Conservation (phyloP, 2,113 vertebrate species). For the Poeciliopsis turrubarensis region DNA sequence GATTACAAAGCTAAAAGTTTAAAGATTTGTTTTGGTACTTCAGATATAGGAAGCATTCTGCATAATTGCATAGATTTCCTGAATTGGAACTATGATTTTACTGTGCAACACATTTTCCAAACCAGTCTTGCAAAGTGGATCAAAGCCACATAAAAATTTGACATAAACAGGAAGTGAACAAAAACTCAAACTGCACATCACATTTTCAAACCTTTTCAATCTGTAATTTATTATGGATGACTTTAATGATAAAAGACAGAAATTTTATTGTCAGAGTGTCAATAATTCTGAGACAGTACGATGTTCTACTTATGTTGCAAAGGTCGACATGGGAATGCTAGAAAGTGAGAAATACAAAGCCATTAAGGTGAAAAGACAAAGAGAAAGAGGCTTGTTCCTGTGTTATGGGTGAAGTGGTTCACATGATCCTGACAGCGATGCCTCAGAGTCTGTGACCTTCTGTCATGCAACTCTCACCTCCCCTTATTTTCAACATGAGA, state of each 20-base stretch:
- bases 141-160: neutral
- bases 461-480: constrained; percentile 13
- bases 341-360: neutral
- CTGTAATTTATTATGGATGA: no score
- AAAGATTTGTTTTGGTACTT: neutral
- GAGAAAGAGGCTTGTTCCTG: constrained; percentile 48
- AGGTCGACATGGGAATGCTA: no score
- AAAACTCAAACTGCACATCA: neutral
- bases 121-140: neutral
- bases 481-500: constrained; percentile 19
- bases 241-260: no score
- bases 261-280: no score
- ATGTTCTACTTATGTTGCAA: no score
- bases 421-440: neutral
- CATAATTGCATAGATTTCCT: neutral
- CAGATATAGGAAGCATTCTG: neutral
- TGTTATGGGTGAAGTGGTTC: constrained; percentile 14
- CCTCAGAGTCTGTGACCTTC: constrained; percentile 27
- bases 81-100: no score
- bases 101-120: neutral
- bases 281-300: no score
- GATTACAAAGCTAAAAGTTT: neutral
- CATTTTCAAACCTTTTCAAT: neutral
- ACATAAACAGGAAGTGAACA: neutral
- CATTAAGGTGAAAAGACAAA: constrained; percentile 10